Evolutionary conservation across 92 coral and sea anemone genomes (phyloP), one percentile per base, ranked within the genome.

Genomic region (Plumapathes pennacea): DNA sequence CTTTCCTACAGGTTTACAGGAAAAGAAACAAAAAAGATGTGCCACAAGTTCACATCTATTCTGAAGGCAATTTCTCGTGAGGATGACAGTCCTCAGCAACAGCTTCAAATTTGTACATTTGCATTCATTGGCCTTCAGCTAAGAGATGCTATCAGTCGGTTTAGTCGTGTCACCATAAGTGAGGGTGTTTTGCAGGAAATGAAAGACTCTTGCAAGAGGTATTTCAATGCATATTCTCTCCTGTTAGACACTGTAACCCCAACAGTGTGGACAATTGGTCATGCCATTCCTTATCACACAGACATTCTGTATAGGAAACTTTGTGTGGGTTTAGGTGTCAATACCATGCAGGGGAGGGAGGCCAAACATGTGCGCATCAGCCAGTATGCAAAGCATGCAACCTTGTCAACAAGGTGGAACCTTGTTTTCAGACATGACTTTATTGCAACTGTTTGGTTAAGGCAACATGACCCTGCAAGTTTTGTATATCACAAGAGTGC

Each of bases 261-360:
- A 11, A 78, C 90, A 5, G 73, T 67, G 19, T 84, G 85, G 90
- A 83, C 90, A 12, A 60, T 83, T 2, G 72, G 85, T 0, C 50
- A 83, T 69, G 77, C 77, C 17, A 32, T 77, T 2, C 90, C 90
- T 3, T 77, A 29, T 34, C 90, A 82, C 45, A 44, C 77, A 24
- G 63, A 62, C 32, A 8, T 59, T 11, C 46, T 82, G 25, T 75
- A 36, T 21, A 51, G 32, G 8, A 73, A 62, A 18, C 46, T 58
- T 54, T 77, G 74, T 10, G 25, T 65, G 39, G 91, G 91, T 11
- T 51, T 78, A 20, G 83, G 85, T 17, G 54, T 78, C 20, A 78
- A 78, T 36, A 39, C 82, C 2, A 78, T 84, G 90, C 85, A 78
- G 20, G 85, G 90, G 29, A 45, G 78, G 25, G 82, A 77, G 38